phyloP scores from a whole-genome alignment of 2,113 vertebrate species.

The Gallinago undulata region DNA sequence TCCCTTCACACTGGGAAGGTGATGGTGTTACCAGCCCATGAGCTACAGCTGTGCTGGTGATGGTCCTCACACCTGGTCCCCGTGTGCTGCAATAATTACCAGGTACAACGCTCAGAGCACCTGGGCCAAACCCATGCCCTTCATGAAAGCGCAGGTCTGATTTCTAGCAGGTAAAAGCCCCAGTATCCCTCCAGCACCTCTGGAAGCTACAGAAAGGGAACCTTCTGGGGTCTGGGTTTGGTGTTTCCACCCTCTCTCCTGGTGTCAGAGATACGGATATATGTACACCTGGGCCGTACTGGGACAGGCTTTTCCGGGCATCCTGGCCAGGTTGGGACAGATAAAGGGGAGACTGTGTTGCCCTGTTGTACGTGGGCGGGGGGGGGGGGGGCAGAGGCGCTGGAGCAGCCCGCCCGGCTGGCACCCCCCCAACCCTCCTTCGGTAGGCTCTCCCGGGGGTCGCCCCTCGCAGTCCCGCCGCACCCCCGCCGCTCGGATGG shows the following conservation, averaged over 20 bases:
- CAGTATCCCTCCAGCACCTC: not conserved
- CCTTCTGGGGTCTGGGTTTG: rapidly evolving
- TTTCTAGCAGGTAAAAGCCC: not conserved
- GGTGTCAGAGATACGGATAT: not conserved
- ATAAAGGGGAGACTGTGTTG: rapidly evolving
- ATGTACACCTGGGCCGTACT: not conserved
- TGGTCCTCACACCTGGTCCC: no score
- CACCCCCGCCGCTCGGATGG: no score
- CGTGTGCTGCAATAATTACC: not conserved
- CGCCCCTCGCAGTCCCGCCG: not conserved
- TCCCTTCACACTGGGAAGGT: not conserved
- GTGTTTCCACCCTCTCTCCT: not conserved
- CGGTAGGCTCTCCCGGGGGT: not conserved
- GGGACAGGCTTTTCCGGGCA: not conserved
- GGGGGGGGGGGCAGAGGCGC: no score
- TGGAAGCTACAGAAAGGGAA: not conserved
- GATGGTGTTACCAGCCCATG: rapidly evolving
- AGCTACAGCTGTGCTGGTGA: rapidly evolving
- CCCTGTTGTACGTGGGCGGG: rapidly evolving
- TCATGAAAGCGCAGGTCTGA: not conserved
- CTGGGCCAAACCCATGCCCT: not conserved
- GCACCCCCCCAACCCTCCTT: no score
- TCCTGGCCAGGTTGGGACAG: not conserved
- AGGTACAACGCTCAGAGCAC: no score
- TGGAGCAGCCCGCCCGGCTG: not conserved